phyloP scores from a whole-genome alignment of 1,140 invertebrate species.

The Portunus trituberculatus region DNA sequence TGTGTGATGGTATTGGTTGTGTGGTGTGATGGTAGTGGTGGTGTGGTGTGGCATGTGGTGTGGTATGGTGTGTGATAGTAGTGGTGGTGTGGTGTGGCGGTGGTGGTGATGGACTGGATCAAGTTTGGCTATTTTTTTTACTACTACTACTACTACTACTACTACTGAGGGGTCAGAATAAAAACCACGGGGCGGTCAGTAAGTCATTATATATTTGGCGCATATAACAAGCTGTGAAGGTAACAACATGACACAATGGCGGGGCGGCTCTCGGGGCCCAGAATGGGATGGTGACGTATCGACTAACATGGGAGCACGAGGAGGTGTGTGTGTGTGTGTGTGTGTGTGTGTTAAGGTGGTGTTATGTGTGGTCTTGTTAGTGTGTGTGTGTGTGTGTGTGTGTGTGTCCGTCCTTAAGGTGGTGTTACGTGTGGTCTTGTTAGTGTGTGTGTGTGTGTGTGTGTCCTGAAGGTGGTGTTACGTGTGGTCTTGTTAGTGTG shows the following conservation, averaged over 20 bases:
- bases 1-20: too few species aligned
- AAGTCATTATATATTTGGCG: conserved; percentile 68
- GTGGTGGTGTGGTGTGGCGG: too few species aligned
- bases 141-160: too few species aligned
- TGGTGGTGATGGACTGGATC: too few species aligned
- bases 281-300: conserved; percentile 43
- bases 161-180: neutral
- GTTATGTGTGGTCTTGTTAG: neutral
- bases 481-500: neutral
- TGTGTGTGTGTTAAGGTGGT: neutral
- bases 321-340: conserved; percentile 20
- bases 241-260: conserved; percentile 67
- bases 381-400: conserved; percentile 51
- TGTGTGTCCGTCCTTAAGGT: neutral
- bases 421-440: neutral
- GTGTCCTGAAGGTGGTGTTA: neutral
- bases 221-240: conserved; percentile 70
- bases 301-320: neutral
- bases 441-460: conserved; percentile 7
- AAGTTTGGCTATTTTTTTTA: too few species aligned
- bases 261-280: conserved; percentile 32
- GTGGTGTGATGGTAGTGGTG: too few species aligned
- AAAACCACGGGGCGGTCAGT: neutral
- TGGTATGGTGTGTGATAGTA: too few species aligned
- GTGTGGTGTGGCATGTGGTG: too few species aligned